Evolutionary conservation across 2,113 vertebrate genomes (phyloP).

Genomic region (Alexandromys fortis): DNA sequence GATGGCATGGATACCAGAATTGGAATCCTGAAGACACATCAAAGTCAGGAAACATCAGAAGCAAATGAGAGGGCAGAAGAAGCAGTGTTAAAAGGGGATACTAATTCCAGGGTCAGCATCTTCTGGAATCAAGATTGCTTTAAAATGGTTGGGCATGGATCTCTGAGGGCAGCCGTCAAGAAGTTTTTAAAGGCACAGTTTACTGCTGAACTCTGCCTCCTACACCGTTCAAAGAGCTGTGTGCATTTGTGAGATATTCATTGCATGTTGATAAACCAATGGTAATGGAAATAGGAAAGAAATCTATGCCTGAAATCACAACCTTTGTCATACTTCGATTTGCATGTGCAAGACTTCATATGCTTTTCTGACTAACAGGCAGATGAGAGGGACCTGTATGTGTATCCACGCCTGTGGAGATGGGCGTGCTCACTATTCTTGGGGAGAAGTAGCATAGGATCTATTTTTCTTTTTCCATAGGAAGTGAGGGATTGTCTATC

Average conservation of each 20-base stretch:
- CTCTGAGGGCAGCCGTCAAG: conserved; percentile 3
- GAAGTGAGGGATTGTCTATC: not conserved
- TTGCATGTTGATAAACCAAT: not conserved
- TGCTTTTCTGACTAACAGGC: not conserved
- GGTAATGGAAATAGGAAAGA: conserved; percentile 11
- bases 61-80: conserved; percentile 78
- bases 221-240: not conserved
- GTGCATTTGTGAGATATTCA: not conserved
- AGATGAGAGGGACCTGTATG: not conserved
- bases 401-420: not conserved
- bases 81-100: conserved; percentile 73
- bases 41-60: conserved; percentile 81
- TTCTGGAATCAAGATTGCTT: conserved; percentile 74
- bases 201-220: not conserved
- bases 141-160: conserved; percentile 67
- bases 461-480: not conserved
- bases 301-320: not conserved
- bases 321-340: not conserved
- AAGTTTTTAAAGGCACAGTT: conserved; percentile 63
- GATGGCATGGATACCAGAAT: conserved; percentile 74
- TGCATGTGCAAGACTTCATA: not conserved
- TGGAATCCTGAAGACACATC: conserved; percentile 77
- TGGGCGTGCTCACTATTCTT: not conserved
- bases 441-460: not conserved
- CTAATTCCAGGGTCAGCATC: conserved; percentile 78